Evolutionary conservation across 1,140 invertebrate species (phyloP), one percentile per base, ranked within the genome.

Genomic region (Linepithema humile): DNA sequence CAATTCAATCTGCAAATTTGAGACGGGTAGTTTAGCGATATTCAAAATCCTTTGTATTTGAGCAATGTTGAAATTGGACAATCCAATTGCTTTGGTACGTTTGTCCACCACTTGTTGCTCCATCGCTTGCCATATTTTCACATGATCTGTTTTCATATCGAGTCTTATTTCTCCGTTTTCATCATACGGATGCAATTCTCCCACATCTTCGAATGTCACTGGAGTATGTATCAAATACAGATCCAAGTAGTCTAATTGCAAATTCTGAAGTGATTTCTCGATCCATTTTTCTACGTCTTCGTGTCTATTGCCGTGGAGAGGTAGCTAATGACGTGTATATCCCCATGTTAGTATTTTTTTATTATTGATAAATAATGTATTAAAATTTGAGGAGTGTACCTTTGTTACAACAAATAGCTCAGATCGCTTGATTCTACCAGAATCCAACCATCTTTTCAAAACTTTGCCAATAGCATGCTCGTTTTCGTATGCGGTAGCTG

Each of bases 1-100:
- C 20, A 97, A 93, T 92, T 98, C 98, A 59, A 98, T 95, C 93
- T 98, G 96, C 82, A 95, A 85, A 90, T 92, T 97, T 95, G 85
- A 97, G 91, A 93, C 95, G 95, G 88, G 96, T 93, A 70, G 95
- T 96, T 83, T 95, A 92, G 77, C 96, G 94, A 57, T 92, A 91
- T 65, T 94, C 1, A 97, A 91, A 60, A 98, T 95, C 77, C 95
- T 95, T 20, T 95, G 89, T 73, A 97, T 96, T 94, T 98, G 97
- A 10, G 91, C 88, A 50, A 95, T 94, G 91, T 97, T 98, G 87
- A 98, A 98, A 92, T 98, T 98, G 0, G 97, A 98, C 4, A 98
- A 82, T 0, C 97, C 97, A 85, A 98, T 96, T 0, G 96, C 95
- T 89, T 96, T 96, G 6, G 96, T 92, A 23, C 95, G 93, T 38